Evolutionary conservation across 2,113 vertebrate genomes (phyloP), one percentile per base, ranked within the genome.

Genomic region (Burhinus bistriatus): DNA sequence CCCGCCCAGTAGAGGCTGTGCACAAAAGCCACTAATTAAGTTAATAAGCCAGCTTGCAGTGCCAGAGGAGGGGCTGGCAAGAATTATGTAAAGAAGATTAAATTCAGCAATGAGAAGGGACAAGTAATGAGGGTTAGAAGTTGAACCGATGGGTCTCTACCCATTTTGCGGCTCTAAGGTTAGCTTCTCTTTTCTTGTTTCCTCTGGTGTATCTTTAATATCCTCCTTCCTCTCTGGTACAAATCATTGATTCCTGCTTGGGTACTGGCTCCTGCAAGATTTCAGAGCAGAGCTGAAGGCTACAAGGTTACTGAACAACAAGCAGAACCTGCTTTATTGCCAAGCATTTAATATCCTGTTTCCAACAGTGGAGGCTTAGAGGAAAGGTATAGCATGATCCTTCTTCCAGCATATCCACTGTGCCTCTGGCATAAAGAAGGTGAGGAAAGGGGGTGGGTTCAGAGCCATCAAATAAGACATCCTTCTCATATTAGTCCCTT

Each of bases 271-370:
- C 89, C 82, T 89, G 54, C 65, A 97, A 94, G 91, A 94, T 93
- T 95, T 97, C 70, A 62, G 62, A 81, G 83, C 68, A 90, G 88
- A 87, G 95, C 93, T 97, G 94, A 97, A 83, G 96, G 96, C 92
- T 97, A 95, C 91, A 91, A 94, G 91, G 91, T 95, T 95, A 95
- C 97, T 66, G 62, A 96, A 96, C 90, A 95, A 90, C 87, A 88
- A 95, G 89, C 71, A 94, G 84, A 95, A 95, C 29, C 91, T 88
- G 70, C 94, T 95, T 97, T 97, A 97, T 95, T 97, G 95, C 71
- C 73, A 65, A 83, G 82, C 87, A 88, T 91, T 96, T 97, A 96
- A 96, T 97, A 95, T 95, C 91, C 89, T 95, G 66, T 88, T 95
- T 94, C 70, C 62, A 96, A n/a, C 61, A 82, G 87, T 27, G 44